phyloP scores from a whole-genome alignment of 2,113 vertebrate species.

The Oxyura jamaicensis region DNA sequence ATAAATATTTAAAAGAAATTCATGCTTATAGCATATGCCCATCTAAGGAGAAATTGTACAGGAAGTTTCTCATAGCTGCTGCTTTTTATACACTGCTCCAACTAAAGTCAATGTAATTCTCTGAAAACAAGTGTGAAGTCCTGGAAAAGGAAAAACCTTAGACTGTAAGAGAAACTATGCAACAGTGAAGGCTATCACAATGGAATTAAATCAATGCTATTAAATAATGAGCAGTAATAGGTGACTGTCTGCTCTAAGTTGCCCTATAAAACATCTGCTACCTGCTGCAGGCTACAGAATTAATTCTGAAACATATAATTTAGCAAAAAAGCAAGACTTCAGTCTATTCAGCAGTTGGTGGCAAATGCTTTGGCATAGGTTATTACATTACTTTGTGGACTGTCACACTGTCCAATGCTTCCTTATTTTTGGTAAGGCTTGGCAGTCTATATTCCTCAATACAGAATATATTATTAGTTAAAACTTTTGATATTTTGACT shows the following conservation, averaged over 20 bases:
- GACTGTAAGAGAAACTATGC: conserved; percentile 4
- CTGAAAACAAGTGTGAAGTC: conserved; percentile 59
- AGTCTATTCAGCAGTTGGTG: not conserved
- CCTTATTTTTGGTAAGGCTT: not conserved
- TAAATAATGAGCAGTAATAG: conserved; percentile 61
- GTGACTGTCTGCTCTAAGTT: conserved; percentile 24
- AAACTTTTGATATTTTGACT: not conserved
- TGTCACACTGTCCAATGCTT: not conserved
- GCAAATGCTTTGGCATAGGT: not conserved
- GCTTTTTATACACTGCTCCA: not conserved
- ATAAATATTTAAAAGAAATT: not conserved
- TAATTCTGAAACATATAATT: conserved; percentile 37
- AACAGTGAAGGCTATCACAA: not conserved
- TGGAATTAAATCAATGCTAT: conserved; percentile 12
- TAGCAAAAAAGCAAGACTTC: conserved; percentile 33
- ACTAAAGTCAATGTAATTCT: conserved; percentile 31
- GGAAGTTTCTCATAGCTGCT: not conserved
- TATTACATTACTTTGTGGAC: not conserved
- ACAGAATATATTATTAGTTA: not conserved
- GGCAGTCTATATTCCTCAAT: not conserved
- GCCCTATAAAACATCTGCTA: conserved; percentile 30
- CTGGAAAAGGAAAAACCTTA: conserved; percentile 7
- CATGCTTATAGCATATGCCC: not conserved
- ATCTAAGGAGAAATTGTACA: not conserved
- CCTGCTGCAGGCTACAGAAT: conserved; percentile 38